These are phyloP conservation scores for Tragelaphus imberbis DNA, from an alignment of 2,113 vertebrate species.

Conservation along the genomic window DNA sequence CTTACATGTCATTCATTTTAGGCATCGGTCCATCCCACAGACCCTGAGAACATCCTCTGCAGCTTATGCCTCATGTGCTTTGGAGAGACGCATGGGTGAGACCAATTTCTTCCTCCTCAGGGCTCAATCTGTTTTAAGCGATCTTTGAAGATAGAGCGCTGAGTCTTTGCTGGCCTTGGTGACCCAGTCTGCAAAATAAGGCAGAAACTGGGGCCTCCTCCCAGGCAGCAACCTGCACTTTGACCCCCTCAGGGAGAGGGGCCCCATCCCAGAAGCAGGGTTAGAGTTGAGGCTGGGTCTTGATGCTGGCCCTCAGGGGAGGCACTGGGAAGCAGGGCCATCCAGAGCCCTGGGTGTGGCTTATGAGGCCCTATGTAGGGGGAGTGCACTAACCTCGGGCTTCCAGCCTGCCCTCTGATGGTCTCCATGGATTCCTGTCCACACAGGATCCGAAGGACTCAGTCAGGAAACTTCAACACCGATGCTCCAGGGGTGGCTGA, in stretches of 20 bases:
- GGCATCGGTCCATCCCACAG: not conserved
- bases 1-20: not conserved
- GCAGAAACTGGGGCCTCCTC: not conserved
- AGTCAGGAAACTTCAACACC: conserved; percentile 91
- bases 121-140: not conserved
- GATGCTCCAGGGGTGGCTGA: conserved; percentile 86
- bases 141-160: not conserved
- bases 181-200: not conserved
- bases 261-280: not conserved
- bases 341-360: not conserved
- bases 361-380: not conserved
- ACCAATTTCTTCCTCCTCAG: not conserved
- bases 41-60: not conserved
- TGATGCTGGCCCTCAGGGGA: not conserved
- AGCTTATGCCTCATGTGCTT: not conserved
- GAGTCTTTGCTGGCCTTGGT: not conserved
- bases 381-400: fast-evolving
- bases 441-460: conserved; percentile 92
- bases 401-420: not conserved
- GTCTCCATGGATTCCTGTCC: conserved; percentile 38
- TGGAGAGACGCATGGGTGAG: not conserved
- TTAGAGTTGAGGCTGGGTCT: not conserved
- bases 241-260: not conserved
- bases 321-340: too few species aligned
- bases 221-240: not conserved